Evolutionary conservation across 2,888 invertebrate genomes (phyloP), one percentile per base, ranked within the genome.

Genomic region (Hybos culiciformis): DNA sequence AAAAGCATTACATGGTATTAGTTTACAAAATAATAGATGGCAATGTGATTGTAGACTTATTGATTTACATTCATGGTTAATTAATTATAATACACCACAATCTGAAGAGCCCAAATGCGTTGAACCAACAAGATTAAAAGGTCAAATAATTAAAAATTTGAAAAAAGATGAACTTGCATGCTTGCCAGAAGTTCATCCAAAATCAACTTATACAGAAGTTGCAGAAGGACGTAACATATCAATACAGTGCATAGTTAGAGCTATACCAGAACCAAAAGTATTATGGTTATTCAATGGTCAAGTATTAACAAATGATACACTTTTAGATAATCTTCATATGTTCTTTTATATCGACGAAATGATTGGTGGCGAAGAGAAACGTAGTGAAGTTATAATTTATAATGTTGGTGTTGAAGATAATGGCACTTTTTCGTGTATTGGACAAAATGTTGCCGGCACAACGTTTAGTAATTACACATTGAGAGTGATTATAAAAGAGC

Each of bases 21-120:
- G 83, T 56, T 68, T 91, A 52, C 82, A 88, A 61, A 81, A 80
- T 61, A 91, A 91, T 71, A 81, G 83, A 51, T 91, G 90, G 91
- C 74, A 78, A 53, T 91, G 91, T 66, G 86, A 90, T 65, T 91
- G 91, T 63, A 75, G 79, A 53, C 70, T 90, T 56, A 69, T 80
- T 52, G 79, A 83, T 55, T 68, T 90, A 56, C 78, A 84, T 58
- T 67, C 73, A 49, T 90, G 88, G 87, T 71, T 91, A 54, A 71
- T 73, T 51, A 77, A 76, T 58, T 80, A 80, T 59, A 81, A 80
- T 57, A 78, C 83, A 52, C 83, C 86, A 8, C 80, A 83, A 58
- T 74, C 79, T 23, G 77, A 80, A 42, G 85, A 87, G 56, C 86
- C 87, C 21, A 72, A 77, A 57, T 90, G 88, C 62, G 72, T 74